These are phyloP conservation scores for Baronia brevicornis DNA, from an alignment of 2,888 invertebrate genomes.

Conservation along the genomic window DNA sequence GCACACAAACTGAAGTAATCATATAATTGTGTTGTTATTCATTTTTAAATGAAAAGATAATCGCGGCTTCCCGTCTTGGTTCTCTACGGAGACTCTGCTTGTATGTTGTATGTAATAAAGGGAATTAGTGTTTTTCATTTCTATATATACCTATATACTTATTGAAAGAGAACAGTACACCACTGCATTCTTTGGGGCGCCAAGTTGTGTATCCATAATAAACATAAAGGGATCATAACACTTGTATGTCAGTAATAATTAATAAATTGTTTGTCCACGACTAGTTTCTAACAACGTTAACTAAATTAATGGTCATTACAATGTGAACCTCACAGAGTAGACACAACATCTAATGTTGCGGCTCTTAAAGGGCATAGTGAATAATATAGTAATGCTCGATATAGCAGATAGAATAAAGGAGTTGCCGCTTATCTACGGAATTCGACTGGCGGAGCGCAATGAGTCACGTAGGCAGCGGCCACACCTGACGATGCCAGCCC, in stretches of 20 bases:
- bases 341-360: conserved; percentile 29
- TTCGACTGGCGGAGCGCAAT: conserved; percentile 49
- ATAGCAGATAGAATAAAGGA: conserved; percentile 45
- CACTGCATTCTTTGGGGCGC: too few species aligned
- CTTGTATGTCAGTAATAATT: too few species aligned
- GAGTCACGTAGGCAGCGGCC: conserved; percentile 58
- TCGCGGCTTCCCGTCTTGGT: background rate
- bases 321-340: conserved; percentile 29
- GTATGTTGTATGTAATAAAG: too few species aligned
- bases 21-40: conserved; percentile 1
- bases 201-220: too few species aligned
- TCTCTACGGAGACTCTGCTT: too few species aligned
- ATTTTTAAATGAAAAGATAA: background rate
- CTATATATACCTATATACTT: too few species aligned
- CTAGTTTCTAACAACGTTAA: too few species aligned
- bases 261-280: too few species aligned
- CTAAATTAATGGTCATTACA: conserved; percentile 44
- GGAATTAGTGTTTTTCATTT: too few species aligned
- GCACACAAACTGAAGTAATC: conserved; percentile 3
- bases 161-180: too few species aligned
- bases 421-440: conserved; percentile 65
- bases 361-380: conserved; percentile 59
- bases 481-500: conserved; percentile 64
- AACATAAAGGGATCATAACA: too few species aligned
- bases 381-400: conserved; percentile 50